A percentile compares a stretch with the other conserved stretches of the same genome.
These are phyloP conservation scores for Dermolepida albohirtum DNA, from an alignment of 2,888 invertebrate species.

Conservation along the genomic window DNA sequence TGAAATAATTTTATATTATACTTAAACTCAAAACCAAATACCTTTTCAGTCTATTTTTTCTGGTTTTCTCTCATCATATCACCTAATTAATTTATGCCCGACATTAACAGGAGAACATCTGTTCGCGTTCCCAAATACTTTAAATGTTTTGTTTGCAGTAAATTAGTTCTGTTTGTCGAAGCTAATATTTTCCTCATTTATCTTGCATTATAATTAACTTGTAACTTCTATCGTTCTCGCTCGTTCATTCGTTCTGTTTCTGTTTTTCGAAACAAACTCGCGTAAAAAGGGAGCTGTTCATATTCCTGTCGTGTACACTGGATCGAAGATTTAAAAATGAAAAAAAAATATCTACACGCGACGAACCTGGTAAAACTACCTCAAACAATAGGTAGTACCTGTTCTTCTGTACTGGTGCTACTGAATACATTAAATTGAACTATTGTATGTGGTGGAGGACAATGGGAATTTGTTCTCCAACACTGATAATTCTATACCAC, in stretches of 20 bases:
- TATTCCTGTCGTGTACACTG: not conserved
- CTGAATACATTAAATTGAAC: conserved; percentile 34
- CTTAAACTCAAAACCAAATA: too few species aligned
- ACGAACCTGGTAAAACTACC: conserved; percentile 2
- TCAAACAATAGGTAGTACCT: conserved; percentile 30
- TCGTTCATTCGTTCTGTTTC: conserved; percentile 4
- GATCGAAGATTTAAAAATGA: not conserved
- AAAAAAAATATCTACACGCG: conserved; percentile 27
- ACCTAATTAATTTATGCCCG: conserved; percentile 29
- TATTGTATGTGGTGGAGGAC: conserved; percentile 17
- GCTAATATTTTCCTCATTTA: conserved; percentile 34
- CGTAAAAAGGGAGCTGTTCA: conserved; percentile 18
- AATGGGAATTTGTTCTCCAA: conserved; percentile 5
- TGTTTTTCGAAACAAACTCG: conserved; percentile 12
- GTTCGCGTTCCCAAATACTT: conserved; percentile 32
- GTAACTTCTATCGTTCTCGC: conserved; percentile 14
- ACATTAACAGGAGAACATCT: conserved; percentile 27
- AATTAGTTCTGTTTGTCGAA: conserved; percentile 36
- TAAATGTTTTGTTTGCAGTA: conserved; percentile 37
- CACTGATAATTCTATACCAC: conserved; percentile 7
- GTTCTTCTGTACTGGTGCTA: conserved; percentile 7
- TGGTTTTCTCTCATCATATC: not conserved
- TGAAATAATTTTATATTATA: too few species aligned
- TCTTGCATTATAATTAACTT: conserved; percentile 38
- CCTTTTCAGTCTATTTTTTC: too few species aligned